phyloP scores from a whole-genome alignment of 2,888 invertebrate species.

The Chalcis sispes region DNA sequence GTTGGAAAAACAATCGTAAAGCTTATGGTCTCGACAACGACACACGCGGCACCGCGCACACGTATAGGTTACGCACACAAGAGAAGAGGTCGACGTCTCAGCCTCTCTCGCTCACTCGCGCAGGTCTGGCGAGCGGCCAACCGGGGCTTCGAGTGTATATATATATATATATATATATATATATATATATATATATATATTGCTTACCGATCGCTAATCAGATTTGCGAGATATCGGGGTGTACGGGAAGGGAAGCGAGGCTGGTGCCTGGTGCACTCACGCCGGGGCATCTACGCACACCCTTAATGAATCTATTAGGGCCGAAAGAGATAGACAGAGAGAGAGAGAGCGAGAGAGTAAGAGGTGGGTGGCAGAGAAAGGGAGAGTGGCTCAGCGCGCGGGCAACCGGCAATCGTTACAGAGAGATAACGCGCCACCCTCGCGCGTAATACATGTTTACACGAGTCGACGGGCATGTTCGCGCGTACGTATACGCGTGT shows the following conservation, averaged over 20 bases:
- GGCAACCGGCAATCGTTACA: constrained; percentile 69
- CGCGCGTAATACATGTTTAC: constrained; percentile 58
- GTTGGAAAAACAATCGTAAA: too few species aligned
- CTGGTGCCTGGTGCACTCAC: neutral
- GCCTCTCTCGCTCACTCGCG: too few species aligned
- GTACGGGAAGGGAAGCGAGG: constrained; percentile 11
- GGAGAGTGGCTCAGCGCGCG: constrained; percentile 63
- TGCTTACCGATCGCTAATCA: constrained; percentile 71
- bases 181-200: constrained; percentile 55
- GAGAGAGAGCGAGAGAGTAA: too few species aligned
- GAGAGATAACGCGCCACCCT: constrained; percentile 62
- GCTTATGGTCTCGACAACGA: too few species aligned
- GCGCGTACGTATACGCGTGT: too few species aligned
- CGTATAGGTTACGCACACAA: too few species aligned
- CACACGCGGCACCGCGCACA: too few species aligned
- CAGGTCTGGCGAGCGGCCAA: constrained; percentile 8
- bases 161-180: constrained; percentile 47
- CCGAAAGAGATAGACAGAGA: too few species aligned
- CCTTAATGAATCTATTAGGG: constrained; percentile 72
- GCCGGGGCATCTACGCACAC: constrained; percentile 58
- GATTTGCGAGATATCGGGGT: constrained; percentile 65
- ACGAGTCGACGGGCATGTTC: constrained; percentile 31
- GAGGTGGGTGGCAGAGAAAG: constrained; percentile 32
- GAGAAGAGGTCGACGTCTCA: constrained; percentile 11
- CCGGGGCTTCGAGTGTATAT: constrained; percentile 19